phyloP scores from a whole-genome alignment of 2,113 vertebrate species.

The Gallinago undulata region DNA sequence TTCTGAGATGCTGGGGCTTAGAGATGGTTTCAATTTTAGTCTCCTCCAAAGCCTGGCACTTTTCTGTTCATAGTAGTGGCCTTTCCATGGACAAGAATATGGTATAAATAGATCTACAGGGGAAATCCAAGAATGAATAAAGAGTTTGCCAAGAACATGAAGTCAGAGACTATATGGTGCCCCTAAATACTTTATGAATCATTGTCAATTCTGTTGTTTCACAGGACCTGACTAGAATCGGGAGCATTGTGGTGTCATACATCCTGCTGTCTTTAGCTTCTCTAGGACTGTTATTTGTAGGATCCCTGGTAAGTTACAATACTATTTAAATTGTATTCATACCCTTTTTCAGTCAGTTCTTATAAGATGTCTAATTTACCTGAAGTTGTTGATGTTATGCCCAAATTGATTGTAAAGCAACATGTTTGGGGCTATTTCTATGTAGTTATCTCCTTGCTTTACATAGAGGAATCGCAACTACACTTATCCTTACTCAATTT shows the following conservation, averaged over 20 bases:
- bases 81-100: not conserved
- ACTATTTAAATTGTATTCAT: not conserved
- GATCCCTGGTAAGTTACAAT: slow-evolving; percentile 78
- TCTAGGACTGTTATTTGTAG: slow-evolving; percentile 74
- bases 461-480: not conserved
- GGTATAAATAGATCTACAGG: not conserved
- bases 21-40: not conserved
- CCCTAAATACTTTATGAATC: not conserved
- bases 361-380: not conserved
- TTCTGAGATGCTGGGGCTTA: not conserved
- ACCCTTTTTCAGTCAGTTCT: not conserved
- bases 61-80: not conserved
- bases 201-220: slow-evolving; percentile 27
- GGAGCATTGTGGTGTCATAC: slow-evolving; percentile 71
- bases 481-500: not conserved
- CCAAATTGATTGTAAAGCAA: not conserved
- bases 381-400: not conserved
- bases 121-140: not conserved
- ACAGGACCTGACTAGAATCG: slow-evolving; percentile 73
- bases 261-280: slow-evolving; percentile 79
- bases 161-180: not conserved
- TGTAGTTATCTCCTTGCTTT: not conserved
- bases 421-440: not conserved
- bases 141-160: not conserved
- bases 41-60: not conserved